Evolutionary conservation across 2,113 vertebrate genomes (phyloP).

Genomic region (Vireo altiloquus): DNA sequence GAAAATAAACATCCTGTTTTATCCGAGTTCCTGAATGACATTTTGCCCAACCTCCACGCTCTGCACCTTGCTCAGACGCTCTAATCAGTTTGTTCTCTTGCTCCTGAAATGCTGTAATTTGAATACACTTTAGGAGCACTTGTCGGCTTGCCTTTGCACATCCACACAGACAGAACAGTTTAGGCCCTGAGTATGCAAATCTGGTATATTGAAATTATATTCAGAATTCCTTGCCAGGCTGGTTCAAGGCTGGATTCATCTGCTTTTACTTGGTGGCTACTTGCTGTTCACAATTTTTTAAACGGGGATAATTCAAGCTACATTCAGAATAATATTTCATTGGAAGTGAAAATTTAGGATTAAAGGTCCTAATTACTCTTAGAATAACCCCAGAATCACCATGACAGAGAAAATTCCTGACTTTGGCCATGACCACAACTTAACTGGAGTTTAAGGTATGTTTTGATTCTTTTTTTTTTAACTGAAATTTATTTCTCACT

Average conservation of each 20-base stretch:
- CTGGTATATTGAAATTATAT: not conserved
- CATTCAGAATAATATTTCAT: not conserved
- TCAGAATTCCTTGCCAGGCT: not conserved
- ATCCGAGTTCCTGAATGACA: not conserved
- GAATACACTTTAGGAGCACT: not conserved
- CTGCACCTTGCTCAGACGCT: not conserved
- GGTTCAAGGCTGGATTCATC: not conserved
- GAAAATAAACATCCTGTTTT: not conserved
- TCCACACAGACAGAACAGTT: not conserved
- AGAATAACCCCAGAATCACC: not conserved
- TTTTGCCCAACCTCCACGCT: not conserved
- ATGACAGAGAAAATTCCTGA: not conserved
- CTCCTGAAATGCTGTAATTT: not conserved
- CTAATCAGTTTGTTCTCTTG: not conserved
- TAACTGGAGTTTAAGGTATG: rapidly evolving
- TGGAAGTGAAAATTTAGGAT: not conserved
- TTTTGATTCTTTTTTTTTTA: not conserved
- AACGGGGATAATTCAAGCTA: not conserved
- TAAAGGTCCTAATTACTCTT: not conserved
- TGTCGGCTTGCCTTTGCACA: slow-evolving; percentile 1
- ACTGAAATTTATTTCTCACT: not conserved
- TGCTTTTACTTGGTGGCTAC: not conserved
- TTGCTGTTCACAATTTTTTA: not conserved
- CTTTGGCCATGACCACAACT: not conserved
- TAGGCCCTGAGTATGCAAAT: not conserved